Percentiles rank a stretch among this genome's conserved stretches.
These are phyloP conservation scores for Dynastes maya DNA, from an alignment of 2,888 invertebrate species.

Conservation along the genomic window DNA sequence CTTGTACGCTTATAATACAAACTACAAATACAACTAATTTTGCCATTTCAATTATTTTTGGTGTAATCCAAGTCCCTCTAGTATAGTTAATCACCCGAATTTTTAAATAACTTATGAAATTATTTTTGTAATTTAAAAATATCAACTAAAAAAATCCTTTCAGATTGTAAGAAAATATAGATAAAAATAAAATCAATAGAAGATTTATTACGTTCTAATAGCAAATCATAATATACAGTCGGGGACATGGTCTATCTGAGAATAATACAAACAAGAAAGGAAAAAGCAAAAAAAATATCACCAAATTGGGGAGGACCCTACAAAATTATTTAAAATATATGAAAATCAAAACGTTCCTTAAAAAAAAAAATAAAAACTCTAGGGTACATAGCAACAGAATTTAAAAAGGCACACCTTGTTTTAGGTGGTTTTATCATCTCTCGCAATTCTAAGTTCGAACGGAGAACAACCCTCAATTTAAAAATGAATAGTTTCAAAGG, in stretches of 20 bases:
- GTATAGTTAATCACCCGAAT: constrained; percentile 55
- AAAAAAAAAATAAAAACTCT: constrained; percentile 19
- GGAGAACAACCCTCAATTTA: background rate
- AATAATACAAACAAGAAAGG: constrained; percentile 22
- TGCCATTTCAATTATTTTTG: constrained; percentile 59
- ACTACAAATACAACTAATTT: constrained; percentile 57
- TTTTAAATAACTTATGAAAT: constrained; percentile 58
- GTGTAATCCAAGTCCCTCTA: constrained; percentile 53
- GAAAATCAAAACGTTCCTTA: constrained; percentile 27
- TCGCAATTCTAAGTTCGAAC: background rate
- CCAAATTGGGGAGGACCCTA: constrained; percentile 38
- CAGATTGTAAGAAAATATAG: constrained; percentile 57
- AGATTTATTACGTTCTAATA: constrained; percentile 44
- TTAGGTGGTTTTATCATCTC: background rate
- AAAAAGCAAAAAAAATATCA: constrained; percentile 24
- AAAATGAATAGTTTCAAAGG: background rate
- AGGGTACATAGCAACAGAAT: constrained; percentile 6
- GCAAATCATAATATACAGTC: constrained; percentile 2
- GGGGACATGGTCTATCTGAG: constrained; percentile 31
- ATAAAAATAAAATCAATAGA: constrained; percentile 53
- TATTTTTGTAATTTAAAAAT: constrained; percentile 52
- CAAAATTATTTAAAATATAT: background rate
- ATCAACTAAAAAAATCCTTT: constrained; percentile 55
- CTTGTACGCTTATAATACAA: constrained; percentile 60
- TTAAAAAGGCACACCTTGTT: constrained; percentile 3